Evolutionary conservation across 1,140 invertebrate genomes (phyloP), one percentile per base, ranked within the genome.

Genomic region (Schlechtendalia chinensis): DNA sequence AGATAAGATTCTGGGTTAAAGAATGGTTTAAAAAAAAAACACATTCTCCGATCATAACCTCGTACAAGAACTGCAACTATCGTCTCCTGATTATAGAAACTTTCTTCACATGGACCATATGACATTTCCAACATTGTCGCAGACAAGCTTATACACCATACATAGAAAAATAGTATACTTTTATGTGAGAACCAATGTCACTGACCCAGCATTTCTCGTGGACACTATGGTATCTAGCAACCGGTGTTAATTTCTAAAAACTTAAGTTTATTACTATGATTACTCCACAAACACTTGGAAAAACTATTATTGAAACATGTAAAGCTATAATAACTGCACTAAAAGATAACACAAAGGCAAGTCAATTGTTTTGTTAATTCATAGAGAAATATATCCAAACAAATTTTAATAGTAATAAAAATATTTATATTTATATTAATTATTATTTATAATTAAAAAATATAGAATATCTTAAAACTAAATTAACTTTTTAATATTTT

Each of bases 241-340:
- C 63, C 63, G 63, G 63, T 24, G 63, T 45, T 67, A 67, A 67
- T 67, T 67, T 67, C 6, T 19, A 67, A 67, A 19, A 67, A 45
- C 63, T 45, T 65, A 65, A 67, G 19, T 67, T 67, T 19, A 67
- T 67, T 22, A 67, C 63, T 32, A 32, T 24, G 45, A 67, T 67
- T 32, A 32, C 63, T 67, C 63, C 63, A n/a, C 19, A 67, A 67
- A 67, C 63, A 45, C 39, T 67, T 67, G 63, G 63, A 67, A 67
- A 67, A 67, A 67, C 45, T 67, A 67, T 67, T 14, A 67, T 67
- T 5, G 59, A 61, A 61, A 61, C 59, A 61, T 61, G 59, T 29
- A 27, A 61, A 6, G 59, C 59, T 61, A 61, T 61, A 16, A 59
- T 12, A 61, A 61, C 59, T 61, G 59, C 6, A 61, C 59, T 61